Evolutionary conservation across 2,888 invertebrate genomes (phyloP), one percentile per base, ranked within the genome.

Genomic region (Platynereis dumerilii): DNA sequence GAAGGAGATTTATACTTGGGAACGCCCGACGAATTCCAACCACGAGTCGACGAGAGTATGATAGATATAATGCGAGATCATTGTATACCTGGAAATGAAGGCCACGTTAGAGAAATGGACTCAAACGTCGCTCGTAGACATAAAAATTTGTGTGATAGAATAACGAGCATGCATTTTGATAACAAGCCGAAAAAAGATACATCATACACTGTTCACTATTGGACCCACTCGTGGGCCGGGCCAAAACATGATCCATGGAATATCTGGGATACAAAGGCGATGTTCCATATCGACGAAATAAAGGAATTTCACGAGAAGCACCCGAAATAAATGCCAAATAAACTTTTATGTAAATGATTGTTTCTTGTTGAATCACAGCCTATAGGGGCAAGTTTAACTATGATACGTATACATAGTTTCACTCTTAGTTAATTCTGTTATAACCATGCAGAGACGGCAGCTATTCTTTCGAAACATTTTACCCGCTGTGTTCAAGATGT

Each of bases 201-300:
- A 2, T 64, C 69, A 1, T 68, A 59, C 42, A 70, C 67, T 15
- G 39, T 59, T 20, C 71, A 71, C 54, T 68, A 71, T 55, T 71
- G 69, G 67, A 70, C 71, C 1, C 71, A 71, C 42, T 26, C 67
- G n/a, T 71, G 69, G 71, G 71, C 69, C 2, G 68, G 69, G 5
- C n/a, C 26, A n/a, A 48, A 28, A 22, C 52, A 68, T 57, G 71
- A 71, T 52, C 71, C 71, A 1, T 66, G 58, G 56, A 55, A 45
- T 26, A 45, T 66, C 7, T 27, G 20, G 7, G 58, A 64, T 48
- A 28, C 54, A 3, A 7, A 27, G n/a, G 22, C 26, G 24, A 58
- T 10, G 17, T 48, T 48, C 22, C n/a, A 48, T 48, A 22, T 48
- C 7, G 48, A 48, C 3, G 48, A 48, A 7, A 12, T 48, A 48